Evolutionary conservation across 2,888 invertebrate genomes (phyloP).

Genomic region (Ophioninae sp.): DNA sequence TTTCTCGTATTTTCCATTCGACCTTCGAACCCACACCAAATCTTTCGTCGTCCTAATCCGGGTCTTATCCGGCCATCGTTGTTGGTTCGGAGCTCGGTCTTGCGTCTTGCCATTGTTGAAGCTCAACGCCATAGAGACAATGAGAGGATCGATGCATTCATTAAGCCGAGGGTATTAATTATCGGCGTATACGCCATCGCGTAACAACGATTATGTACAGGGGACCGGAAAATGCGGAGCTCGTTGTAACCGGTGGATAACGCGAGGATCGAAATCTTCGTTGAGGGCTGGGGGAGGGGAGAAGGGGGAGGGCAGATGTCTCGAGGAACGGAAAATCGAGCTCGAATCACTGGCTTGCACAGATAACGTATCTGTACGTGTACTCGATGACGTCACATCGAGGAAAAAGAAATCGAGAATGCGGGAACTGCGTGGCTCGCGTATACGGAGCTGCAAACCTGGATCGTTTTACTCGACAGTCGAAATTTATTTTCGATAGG

Average conservation of each 20-base stretch:
- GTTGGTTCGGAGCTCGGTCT: neutral
- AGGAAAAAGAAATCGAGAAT: too few relatives aligned
- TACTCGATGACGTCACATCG: too few relatives aligned
- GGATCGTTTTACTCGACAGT: too few relatives aligned
- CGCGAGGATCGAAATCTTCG: neutral
- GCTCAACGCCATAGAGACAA: neutral
- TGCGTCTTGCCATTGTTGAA: neutral
- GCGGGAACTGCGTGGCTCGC: too few relatives aligned
- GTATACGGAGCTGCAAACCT: too few relatives aligned
- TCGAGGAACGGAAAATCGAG: too few relatives aligned
- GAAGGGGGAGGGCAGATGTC: neutral
- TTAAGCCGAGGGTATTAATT: slow-evolving; percentile 67
- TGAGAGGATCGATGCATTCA: slow-evolving; percentile 69
- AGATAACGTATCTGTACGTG: too few relatives aligned
- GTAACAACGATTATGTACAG: slow-evolving; percentile 6
- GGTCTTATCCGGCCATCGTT: neutral
- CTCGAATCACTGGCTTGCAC: neutral
- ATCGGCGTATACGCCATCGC: slow-evolving; percentile 46
- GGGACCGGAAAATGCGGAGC: neutral
- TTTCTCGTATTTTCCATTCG: neutral
- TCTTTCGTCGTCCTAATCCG: neutral
- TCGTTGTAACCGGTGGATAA: slow-evolving; percentile 32
- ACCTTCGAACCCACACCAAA: too few relatives aligned
- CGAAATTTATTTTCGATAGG: too few relatives aligned
- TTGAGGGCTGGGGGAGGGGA: neutral